phyloP scores from a whole-genome alignment of 2,888 invertebrate species.

The Hirtodrosophila alboralis region DNA sequence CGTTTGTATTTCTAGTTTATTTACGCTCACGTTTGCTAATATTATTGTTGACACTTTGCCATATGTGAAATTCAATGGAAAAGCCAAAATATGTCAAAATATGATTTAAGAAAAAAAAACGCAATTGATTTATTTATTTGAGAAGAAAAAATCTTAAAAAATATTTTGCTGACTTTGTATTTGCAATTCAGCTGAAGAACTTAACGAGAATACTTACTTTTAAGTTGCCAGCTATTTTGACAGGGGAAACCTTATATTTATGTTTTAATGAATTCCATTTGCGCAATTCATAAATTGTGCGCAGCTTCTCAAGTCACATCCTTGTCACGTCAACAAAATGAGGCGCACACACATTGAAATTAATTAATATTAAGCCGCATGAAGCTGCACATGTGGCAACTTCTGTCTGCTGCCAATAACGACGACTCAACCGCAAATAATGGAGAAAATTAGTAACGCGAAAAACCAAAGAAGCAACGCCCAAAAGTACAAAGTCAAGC shows the following conservation, averaged over 20 bases:
- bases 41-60: constrained; percentile 60
- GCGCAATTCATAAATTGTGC: not conserved
- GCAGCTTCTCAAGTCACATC: not conserved
- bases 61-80: constrained; percentile 39
- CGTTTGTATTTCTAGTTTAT: constrained; percentile 11
- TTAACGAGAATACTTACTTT: constrained; percentile 12
- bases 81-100: constrained; percentile 52
- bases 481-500: constrained; percentile 57
- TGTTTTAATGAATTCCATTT: too few relatives aligned
- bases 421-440: constrained; percentile 43
- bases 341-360: constrained; percentile 48
- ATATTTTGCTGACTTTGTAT: constrained; percentile 30
- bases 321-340: constrained; percentile 20
- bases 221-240: constrained; percentile 3
- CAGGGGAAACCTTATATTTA: too few relatives aligned
- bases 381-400: constrained; percentile 44
- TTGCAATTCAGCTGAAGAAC: constrained; percentile 33
- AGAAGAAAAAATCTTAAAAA: constrained; percentile 21
- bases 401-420: constrained; percentile 43
- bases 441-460: constrained; percentile 54
- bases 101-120: constrained; percentile 47
- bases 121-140: constrained; percentile 58
- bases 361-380: constrained; percentile 67
- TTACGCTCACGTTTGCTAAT: constrained; percentile 24
- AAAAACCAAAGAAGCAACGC: constrained; percentile 21